Base-by-base conservation (phyloP, 2,113 vertebrate genomes). In the Motacilla tschutschensis region DNA sequence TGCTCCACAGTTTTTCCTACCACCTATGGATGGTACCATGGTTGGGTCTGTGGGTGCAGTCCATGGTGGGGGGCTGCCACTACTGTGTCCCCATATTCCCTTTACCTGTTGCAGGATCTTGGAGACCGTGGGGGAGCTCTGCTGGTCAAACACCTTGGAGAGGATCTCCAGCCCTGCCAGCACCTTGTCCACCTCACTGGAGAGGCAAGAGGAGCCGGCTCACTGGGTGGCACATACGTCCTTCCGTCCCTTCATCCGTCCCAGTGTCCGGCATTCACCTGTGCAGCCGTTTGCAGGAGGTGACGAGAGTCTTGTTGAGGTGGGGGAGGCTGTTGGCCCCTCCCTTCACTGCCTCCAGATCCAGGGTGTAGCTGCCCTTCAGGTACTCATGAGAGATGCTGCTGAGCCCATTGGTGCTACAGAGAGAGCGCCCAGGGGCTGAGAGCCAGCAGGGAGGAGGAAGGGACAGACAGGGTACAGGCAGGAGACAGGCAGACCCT, bases 71-170 rank as follows among this genome's bases (percentile, higher is more conserved):
- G 26, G 16, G 3, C 2, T 21, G 16, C 17, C 76, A 96, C 94
- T 28, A 93, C 95, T 5, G 85, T 94, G 79, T 24, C 7, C 17
- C 55, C 28, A 8, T 4, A 16, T 8, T 43, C 18, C n/a, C 29
- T 85, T 64, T 86, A 99, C 98, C 98, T 99, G 98, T 88, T 99
- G 99, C 90, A 99, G 97, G 96, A 99, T 98, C 87, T 98, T 98
- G 67, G 98, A 98, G 62, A 99, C 97, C 97, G 98, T 98, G 64
- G 98, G 97, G 1, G 98, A 98, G 89, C 98, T 99, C 93, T 99
- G 99, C 95, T 99, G 99, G 96, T 99, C 98, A 63, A 99, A 99
- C 31, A 99, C 98, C 94, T 99, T 99, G 33, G 98, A 98, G 69
- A 99, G 96, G 90, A 99, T 99, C 96, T 99, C 99, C 85, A 99